Evolutionary conservation across 2,113 vertebrate genomes (phyloP).

Genomic region (Hirundichthys speculiger): DNA sequence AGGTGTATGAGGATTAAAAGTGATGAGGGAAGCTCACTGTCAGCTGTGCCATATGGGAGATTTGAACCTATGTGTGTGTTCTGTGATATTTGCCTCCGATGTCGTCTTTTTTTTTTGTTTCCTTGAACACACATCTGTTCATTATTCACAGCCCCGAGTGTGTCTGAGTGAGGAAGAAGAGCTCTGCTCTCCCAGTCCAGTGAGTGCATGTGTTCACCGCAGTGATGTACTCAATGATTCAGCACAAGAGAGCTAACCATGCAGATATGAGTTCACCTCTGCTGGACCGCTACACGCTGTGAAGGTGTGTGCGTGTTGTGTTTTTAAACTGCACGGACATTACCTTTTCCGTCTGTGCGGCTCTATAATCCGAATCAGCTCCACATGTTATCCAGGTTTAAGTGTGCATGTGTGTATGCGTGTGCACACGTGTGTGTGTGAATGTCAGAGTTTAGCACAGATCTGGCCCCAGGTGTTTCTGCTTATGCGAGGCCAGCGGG

Average conservation of each 20-base stretch:
- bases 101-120: conserved; percentile 16
- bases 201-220: conserved; percentile 49
- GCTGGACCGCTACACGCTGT: too few species aligned
- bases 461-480: conserved; percentile 61
- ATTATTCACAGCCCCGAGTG: conserved; percentile 59
- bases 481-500: conserved; percentile 35
- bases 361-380: conserved; percentile 77
- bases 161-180: conserved; percentile 14
- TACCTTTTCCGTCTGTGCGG: conserved; percentile 78
- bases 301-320: too few species aligned
- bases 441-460: conserved; percentile 17
- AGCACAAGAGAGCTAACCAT: conserved; percentile 58
- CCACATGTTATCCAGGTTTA: conserved; percentile 74
- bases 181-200: conserved; percentile 36
- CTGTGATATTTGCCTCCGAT: conserved; percentile 23
- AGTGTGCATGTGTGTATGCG: conserved; percentile 20
- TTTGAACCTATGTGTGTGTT: neutral
- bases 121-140: conserved; percentile 58
- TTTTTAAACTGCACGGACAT: conserved; percentile 32
- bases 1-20: conserved; percentile 2
- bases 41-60: conserved; percentile 16
- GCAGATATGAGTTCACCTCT: conserved; percentile 45
- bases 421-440: conserved; percentile 23
- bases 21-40: conserved; percentile 20
- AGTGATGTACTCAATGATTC: conserved; percentile 67